Evolutionary conservation across 2,888 invertebrate species (phyloP).

Genomic region (Gerosis bhagava): DNA sequence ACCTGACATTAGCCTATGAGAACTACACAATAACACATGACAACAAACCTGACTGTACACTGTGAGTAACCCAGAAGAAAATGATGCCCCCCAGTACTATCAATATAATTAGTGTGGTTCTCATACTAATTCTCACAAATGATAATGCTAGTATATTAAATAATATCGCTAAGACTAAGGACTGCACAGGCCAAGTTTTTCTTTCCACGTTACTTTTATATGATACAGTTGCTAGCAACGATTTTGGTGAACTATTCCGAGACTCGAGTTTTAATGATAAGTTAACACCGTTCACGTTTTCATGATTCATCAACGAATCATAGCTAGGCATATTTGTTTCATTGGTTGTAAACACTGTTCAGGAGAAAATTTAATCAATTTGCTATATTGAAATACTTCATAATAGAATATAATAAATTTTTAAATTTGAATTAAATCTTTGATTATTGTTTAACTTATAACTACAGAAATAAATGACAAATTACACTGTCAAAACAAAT

Average conservation of each 20-base stretch:
- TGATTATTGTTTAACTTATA: too few relatives aligned
- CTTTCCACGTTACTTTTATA: constrained; percentile 54
- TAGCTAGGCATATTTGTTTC: constrained; percentile 5
- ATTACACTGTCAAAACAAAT: too few relatives aligned
- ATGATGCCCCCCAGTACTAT: constrained; percentile 57
- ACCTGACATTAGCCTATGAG: too few relatives aligned
- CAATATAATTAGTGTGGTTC: constrained; percentile 53
- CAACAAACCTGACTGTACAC: constrained; percentile 70
- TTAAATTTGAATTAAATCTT: too few relatives aligned
- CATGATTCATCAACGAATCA: constrained; percentile 44
- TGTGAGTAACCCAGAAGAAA: constrained; percentile 71
- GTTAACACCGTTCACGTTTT: constrained; percentile 68
- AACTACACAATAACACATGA: too few relatives aligned
- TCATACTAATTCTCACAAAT: constrained; percentile 60
- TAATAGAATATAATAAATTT: too few relatives aligned
- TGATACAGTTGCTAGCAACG: constrained; percentile 60
- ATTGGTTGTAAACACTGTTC: too few relatives aligned
- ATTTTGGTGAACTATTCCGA: constrained; percentile 50
- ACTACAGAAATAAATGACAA: too few relatives aligned
- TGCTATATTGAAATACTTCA: too few relatives aligned
- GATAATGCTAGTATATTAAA: constrained; percentile 58
- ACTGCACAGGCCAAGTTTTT: constrained; percentile 51
- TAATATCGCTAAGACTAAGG: constrained; percentile 56
- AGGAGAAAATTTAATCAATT: too few relatives aligned
- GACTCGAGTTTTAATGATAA: constrained; percentile 52